A percentile compares a stretch with the other conserved stretches of the same genome.
Evolutionary conservation across 2,888 invertebrate genomes (phyloP).

Genomic region (Deroplatys truncata): DNA sequence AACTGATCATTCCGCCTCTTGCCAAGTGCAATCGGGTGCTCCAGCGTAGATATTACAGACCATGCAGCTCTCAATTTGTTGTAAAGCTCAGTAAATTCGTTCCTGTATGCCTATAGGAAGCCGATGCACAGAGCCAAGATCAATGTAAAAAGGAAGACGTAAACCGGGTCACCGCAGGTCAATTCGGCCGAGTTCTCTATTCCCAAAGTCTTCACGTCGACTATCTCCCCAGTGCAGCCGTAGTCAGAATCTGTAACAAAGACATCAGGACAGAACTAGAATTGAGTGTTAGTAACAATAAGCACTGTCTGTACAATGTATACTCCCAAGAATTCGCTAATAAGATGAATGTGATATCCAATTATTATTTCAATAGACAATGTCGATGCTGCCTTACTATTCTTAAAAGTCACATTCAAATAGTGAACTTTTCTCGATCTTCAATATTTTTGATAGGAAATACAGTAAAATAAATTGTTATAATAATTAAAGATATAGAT

Average conservation of each 20-base stretch:
- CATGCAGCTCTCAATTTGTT: background rate
- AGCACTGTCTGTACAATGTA: background rate
- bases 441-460: no score
- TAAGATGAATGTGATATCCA: no score
- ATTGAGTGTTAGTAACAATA: background rate
- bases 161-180: background rate
- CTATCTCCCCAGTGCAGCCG: background rate
- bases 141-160: background rate
- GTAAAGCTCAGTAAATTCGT: background rate
- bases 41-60: background rate
- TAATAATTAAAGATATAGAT: no score
- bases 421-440: no score
- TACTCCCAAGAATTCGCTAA: no score
- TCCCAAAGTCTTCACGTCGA: background rate
- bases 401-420: no score
- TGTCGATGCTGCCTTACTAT: no score
- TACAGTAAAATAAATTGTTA: no score
- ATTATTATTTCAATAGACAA: no score
- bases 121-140: background rate
- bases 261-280: background rate
- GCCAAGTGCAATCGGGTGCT: background rate
- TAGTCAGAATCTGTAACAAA: slow-evolving; percentile 1
- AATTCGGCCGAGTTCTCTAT: background rate
- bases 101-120: background rate
- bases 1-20: background rate